Base-by-base conservation (phyloP, 2,888 invertebrate species). In the Ptychoptera albimana region DNA sequence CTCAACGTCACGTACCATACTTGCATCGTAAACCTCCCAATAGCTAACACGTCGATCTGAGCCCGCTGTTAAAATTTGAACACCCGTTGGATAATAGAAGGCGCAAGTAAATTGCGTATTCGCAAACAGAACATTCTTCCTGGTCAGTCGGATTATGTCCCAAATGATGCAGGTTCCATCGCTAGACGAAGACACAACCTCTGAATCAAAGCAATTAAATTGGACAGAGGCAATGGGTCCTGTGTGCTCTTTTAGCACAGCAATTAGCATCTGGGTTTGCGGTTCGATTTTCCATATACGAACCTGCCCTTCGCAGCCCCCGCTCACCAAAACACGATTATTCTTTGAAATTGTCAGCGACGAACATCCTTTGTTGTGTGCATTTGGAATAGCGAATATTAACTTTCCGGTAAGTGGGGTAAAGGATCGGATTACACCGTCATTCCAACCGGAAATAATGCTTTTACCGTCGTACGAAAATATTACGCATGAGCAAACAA, bases 101-200 rank as follows among this genome's bases (percentile, higher is more conserved):
- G 81, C 77, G 55, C 80, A 73, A 78, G 81, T 80, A 67, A 88
- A 83, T 63, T 87, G 70, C 4, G 85, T 86, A 63, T 88, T 91
- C 3, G 85, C 82, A 60, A 88, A 85, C 53, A 93, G 71, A 54
- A 89, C 83, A 59, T 87, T 85, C 9, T 82, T 80, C 8, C 92
- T 71, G 3, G 73, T 72, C 49, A 75, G 66, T 7, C 77, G 76
- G 31, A 35, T 16, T 14, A 93, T 69, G 58, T 92, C 86, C 94
- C 94, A 94, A 49, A 94, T 79, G 51, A 94, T 88, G 58, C 88
- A 88, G 4, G 89, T 86, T 10, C 94, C 93, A 64, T 94, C 94
- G 0, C 82, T 82, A 38, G 89, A 86, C 0, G 92, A 83, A 56
- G 89, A 89, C 12, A 89, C 83, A 0, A 89, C 86, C 61, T 88